Percentiles rank a stretch among this genome's conserved stretches.
Evolutionary conservation across 2,888 invertebrate species (phyloP).

Genomic region (Nomada goodeniana): DNA sequence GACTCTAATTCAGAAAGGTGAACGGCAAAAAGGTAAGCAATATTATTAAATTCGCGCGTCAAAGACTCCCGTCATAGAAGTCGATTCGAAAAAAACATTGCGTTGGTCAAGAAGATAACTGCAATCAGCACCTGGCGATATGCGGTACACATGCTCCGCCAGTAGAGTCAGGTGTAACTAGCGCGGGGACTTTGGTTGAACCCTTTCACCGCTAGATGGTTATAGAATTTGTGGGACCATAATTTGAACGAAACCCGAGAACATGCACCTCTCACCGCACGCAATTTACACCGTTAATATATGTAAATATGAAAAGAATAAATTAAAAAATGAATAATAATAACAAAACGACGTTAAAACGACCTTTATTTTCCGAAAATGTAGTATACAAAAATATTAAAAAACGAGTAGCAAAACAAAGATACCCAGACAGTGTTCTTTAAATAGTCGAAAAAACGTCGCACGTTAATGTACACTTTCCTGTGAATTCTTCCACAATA

Average conservation of each 20-base stretch:
- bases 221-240: slow-evolving; percentile 8
- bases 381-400: too few relatives aligned
- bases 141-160: background rate
- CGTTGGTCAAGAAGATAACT: background rate
- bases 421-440: too few relatives aligned
- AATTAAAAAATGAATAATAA: background rate
- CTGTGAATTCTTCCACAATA: background rate
- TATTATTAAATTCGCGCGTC: too few relatives aligned
- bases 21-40: background rate
- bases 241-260: background rate
- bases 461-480: background rate
- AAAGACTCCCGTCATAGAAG: too few relatives aligned
- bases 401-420: too few relatives aligned
- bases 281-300: background rate
- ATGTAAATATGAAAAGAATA: background rate
- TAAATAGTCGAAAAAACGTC: background rate
- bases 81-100: too few relatives aligned
- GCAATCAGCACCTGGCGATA: background rate
- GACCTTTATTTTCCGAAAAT: background rate
- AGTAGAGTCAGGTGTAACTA: background rate
- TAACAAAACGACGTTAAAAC: background rate
- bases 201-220: slow-evolving; percentile 35
- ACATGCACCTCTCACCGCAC: too few relatives aligned
- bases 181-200: slow-evolving; percentile 20
- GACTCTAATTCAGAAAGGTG: background rate